These are phyloP conservation scores for Eurytoma californica DNA, from an alignment of 2,888 invertebrate genomes.

Conservation along the genomic window DNA sequence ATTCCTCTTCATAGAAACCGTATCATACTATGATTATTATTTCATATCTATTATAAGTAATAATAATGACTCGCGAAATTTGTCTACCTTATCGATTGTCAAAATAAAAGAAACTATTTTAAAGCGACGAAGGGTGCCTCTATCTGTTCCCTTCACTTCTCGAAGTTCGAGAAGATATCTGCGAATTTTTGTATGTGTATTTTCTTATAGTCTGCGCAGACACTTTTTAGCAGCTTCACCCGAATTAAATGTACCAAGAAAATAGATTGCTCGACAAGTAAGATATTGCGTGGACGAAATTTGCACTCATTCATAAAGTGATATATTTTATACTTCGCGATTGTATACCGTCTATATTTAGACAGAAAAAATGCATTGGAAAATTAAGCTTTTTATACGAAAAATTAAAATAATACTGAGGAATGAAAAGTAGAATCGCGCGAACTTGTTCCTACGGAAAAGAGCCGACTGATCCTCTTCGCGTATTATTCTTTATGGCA, in stretches of 20 bases:
- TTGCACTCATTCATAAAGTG: slow-evolving; percentile 59
- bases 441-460: slow-evolving; percentile 54
- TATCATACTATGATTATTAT: too few relatives aligned
- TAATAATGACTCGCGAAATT: background rate
- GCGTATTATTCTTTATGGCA: slow-evolving; percentile 40
- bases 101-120: slow-evolving; percentile 34
- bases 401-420: slow-evolving; percentile 9
- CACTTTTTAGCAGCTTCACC: slow-evolving; percentile 55
- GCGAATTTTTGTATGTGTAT: slow-evolving; percentile 51
- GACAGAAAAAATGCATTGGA: slow-evolving; percentile 28
- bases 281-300: slow-evolving; percentile 55
- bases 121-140: slow-evolving; percentile 36
- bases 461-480: slow-evolving; percentile 44
- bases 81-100: too few relatives aligned
- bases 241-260: slow-evolving; percentile 52
- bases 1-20: too few relatives aligned
- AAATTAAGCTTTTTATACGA: slow-evolving; percentile 42
- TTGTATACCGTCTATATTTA: slow-evolving; percentile 54
- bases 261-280: slow-evolving; percentile 40
- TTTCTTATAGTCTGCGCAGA: slow-evolving; percentile 52
- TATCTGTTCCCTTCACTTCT: slow-evolving; percentile 27
- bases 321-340: slow-evolving; percentile 68
- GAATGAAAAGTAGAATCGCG: slow-evolving; percentile 37
- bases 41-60: background rate
- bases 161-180: slow-evolving; percentile 19